These are phyloP conservation scores for Dorcus hopei DNA, from an alignment of 2,888 invertebrate genomes.

Conservation along the genomic window DNA sequence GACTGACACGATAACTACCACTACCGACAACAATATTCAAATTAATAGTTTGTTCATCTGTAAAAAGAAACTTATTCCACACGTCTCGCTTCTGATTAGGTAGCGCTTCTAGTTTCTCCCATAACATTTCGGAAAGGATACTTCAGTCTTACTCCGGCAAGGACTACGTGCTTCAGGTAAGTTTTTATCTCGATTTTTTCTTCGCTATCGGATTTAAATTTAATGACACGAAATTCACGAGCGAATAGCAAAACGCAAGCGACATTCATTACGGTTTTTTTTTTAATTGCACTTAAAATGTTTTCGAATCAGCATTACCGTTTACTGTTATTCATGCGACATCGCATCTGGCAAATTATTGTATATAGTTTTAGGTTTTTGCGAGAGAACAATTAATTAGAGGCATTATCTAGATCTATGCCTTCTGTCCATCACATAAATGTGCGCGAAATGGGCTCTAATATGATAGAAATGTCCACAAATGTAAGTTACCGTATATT, in stretches of 20 bases:
- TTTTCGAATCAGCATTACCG: slow-evolving; percentile 6
- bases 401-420: slow-evolving; percentile 31
- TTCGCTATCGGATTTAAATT: too few species aligned
- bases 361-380: slow-evolving; percentile 2
- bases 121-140: slow-evolving; percentile 3
- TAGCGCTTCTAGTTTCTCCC: slow-evolving; percentile 14
- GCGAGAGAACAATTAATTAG: slow-evolving; percentile 29
- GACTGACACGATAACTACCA: slow-evolving; percentile 31
- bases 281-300: neutral
- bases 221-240: too few species aligned
- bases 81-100: slow-evolving; percentile 16
- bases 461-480: slow-evolving; percentile 37
- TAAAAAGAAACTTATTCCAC: slow-evolving; percentile 22
- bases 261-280: too few species aligned
- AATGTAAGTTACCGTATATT: slow-evolving; percentile 38
- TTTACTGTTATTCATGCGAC: slow-evolving; percentile 17
- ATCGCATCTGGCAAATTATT: slow-evolving; percentile 14
- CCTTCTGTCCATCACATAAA: slow-evolving; percentile 22
- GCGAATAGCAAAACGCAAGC: too few species aligned
- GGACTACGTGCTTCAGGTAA: neutral
- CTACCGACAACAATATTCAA: slow-evolving; percentile 34
- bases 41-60: slow-evolving; percentile 30
- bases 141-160: slow-evolving; percentile 2
- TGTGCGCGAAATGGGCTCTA: slow-evolving; percentile 28
- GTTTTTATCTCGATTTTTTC: neutral